Base-by-base conservation (phyloP, 2,888 invertebrate genomes). In the Agrotis segetum region DNA sequence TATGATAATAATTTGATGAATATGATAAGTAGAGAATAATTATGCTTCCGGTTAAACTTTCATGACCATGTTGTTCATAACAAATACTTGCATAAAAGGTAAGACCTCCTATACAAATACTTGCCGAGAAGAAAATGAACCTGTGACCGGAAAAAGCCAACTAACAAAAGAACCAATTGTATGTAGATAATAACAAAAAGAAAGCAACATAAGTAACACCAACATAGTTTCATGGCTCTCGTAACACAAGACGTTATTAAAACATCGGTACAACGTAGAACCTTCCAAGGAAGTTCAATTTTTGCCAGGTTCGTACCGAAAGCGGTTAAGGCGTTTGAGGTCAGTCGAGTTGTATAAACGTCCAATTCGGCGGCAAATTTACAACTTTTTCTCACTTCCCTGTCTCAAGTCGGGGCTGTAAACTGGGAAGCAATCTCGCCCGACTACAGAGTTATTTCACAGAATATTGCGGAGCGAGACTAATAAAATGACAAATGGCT, bases 401-500 rank as follows among this genome's bases (percentile, higher is more conserved):
- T 90, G 90, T 90, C 91, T 90, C 90, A 87, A 90, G 87, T 89
- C 88, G 89, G 85, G 92, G 94, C 91, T 92, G 93, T 95, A 95
- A 95, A 95, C 91, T 91, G 90, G 88, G 92, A 93, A 93, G 95
- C 95, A 95, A 95, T 94, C 94, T 94, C 92, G 90, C 88, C 88
- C 86, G 87, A 91, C 91, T 89, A 88, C 92, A 88, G 90, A 93
- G 93, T 94, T 94, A 95, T 94, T 94, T 92, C 92, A 89, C 89
- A 91, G 93, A 93, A 94, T 94, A 95, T 95, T 93, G 93, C 93
- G 91, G 91, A 88, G 88, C 90, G 91, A 91, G 92, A 92, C 94
- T 95, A 95, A 95, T 95, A 95, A 95, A 95, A 95, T 95, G 94
- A 95, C 94, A 95, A 94, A 95, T 95, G 92, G 92, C 90, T 91